These are phyloP conservation scores for Ornithoptera alexandrae DNA, from an alignment of 2,888 invertebrate species.

Conservation along the genomic window DNA sequence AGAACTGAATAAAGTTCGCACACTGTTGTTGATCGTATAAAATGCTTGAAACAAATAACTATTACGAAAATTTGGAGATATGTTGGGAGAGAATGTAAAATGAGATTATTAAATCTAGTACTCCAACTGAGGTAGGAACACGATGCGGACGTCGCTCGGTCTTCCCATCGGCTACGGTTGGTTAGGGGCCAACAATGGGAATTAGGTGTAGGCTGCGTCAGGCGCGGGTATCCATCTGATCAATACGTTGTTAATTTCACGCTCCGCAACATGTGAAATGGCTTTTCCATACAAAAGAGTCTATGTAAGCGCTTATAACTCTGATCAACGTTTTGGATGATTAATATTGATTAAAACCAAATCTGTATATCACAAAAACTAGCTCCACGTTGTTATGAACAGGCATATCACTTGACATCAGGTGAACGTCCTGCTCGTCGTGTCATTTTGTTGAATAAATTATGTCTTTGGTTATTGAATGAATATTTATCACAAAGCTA, in stretches of 20 bases:
- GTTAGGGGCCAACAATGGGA: slow-evolving; percentile 18
- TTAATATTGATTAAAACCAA: background rate
- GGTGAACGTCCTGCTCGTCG: too few relatives aligned
- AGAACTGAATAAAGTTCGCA: too few relatives aligned
- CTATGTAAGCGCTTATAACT: background rate
- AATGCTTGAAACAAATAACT: too few relatives aligned
- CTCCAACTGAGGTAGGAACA: background rate
- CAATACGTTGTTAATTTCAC: slow-evolving; percentile 45
- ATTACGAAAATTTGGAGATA: too few relatives aligned
- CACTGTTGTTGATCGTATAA: too few relatives aligned
- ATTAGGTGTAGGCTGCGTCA: slow-evolving; percentile 5
- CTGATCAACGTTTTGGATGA: slow-evolving; percentile 1
- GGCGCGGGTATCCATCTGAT: slow-evolving; percentile 10
- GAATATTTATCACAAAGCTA: too few relatives aligned
- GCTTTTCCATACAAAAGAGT: slow-evolving; percentile 14
- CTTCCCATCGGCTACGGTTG: slow-evolving; percentile 23
- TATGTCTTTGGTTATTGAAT: too few relatives aligned
- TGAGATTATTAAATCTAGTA: background rate
- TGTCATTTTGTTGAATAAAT: too few relatives aligned
- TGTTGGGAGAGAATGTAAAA: background rate
- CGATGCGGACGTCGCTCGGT: slow-evolving; percentile 1
- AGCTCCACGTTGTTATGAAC: too few relatives aligned
- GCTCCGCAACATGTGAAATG: slow-evolving; percentile 48
- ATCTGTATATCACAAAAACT: too few relatives aligned
- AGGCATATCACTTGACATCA: too few relatives aligned